Evolutionary conservation across 2,113 vertebrate species (phyloP), one percentile per base, ranked within the genome.

Genomic region (Albula goreensis): DNA sequence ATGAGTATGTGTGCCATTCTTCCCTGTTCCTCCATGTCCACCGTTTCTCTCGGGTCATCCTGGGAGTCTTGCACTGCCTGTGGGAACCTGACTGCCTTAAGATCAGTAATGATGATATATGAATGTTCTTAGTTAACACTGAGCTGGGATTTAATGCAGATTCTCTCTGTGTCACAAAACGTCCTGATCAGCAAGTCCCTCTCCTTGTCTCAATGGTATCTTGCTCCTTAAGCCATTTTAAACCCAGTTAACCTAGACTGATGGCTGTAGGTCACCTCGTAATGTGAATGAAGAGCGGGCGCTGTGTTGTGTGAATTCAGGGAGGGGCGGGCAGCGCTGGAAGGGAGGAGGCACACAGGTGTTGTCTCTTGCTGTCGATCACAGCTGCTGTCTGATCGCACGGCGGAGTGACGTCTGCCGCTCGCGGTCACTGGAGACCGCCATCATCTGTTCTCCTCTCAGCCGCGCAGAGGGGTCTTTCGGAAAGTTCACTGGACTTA

Each of bases 351-450:
- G 31, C 2, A 31, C 70, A 25, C 78, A 49, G 78, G 49, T 79
- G 78, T 79, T 79, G 48, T 79, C 31, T 79, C 0, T 79, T 50
- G 41, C 6, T 79, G 13, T n/a, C 70, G 41, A 10, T 15, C 49
- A 41, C 78, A 79, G 78, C 78, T 79, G 78, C 50, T 79, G 78
- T 79, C 50, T 49, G 78, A 48, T 50, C 78, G 17, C 41, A 79
- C 50, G 78, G 78, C 78, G 4, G 78, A 79, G 8, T 79, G 41
- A 17, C 78, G 19, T 79, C 78, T 17, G 78, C 25, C 50, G 4
- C 78, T 31, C 31, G 17, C 31, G 22, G 77, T n/a, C 77, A 10
- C 77, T 31, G 31, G 63, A n/a, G 63, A n/a, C 63, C 63, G 22
- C 5, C 25, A 13, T 22, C 70, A 79, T 48, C 78, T 79, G 78